Evolutionary conservation across 2,888 invertebrate species (phyloP).

Genomic region (Erpobdella octoculata): DNA sequence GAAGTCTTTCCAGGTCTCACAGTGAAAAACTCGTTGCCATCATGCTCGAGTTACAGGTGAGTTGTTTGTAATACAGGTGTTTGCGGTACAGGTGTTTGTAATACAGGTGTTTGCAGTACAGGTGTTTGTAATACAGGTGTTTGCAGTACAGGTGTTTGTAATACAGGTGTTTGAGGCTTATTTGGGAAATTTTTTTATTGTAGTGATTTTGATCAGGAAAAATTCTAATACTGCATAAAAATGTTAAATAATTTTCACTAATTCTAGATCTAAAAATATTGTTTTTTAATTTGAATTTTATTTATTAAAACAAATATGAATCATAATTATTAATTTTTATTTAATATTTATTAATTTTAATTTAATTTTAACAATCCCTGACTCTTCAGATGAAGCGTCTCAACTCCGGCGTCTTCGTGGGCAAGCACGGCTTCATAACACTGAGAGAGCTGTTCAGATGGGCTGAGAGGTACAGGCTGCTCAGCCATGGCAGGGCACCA

Average conservation of each 20-base stretch:
- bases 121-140: too few species aligned
- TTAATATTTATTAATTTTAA: neutral
- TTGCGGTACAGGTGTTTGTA: too few species aligned
- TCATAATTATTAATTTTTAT: neutral
- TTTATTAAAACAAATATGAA: neutral
- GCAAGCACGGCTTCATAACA: constrained; percentile 83
- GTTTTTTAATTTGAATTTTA: too few species aligned
- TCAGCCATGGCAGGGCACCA: constrained; percentile 45
- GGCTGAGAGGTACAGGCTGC: constrained; percentile 75
- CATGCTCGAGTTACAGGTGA: constrained; percentile 78
- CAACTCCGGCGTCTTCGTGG: constrained; percentile 79
- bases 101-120: too few species aligned
- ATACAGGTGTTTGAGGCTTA: too few species aligned
- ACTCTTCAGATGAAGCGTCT: constrained; percentile 60
- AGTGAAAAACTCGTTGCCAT: constrained; percentile 81
- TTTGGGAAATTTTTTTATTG: too few species aligned
- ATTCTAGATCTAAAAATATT: too few species aligned
- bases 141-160: too few species aligned
- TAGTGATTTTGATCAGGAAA: too few species aligned
- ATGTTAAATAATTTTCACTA: too few species aligned
- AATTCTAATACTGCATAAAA: too few species aligned
- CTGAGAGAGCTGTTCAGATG: constrained; percentile 88
- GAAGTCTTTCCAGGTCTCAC: constrained; percentile 69
- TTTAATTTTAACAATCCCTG: neutral
- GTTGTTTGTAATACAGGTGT: too few species aligned